phyloP scores from a whole-genome alignment of 2,797 vertebrate genomes.

The Sternarchorhynchus goeldii region DNA sequence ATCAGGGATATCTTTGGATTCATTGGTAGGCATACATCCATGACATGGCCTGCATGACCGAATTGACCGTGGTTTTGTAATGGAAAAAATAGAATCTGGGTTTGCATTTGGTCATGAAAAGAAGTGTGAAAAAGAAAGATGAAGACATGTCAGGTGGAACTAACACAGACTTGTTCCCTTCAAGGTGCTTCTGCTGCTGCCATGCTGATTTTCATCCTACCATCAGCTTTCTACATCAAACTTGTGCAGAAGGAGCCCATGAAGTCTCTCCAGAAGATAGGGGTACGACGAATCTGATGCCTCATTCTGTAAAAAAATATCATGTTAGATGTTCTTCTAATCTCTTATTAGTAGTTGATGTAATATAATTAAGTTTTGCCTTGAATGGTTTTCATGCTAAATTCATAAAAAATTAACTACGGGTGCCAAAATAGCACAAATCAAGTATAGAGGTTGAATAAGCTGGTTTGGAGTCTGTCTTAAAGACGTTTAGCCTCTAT shows the following conservation, averaged over 20 bases:
- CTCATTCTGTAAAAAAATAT: no score
- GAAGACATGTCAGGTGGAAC: not conserved
- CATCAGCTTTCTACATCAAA: constrained; percentile 96
- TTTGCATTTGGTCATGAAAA: not conserved
- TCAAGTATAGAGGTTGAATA: no score
- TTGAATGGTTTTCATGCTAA: no score
- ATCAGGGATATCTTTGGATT: constrained; percentile 97
- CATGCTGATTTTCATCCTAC: constrained; percentile 98
- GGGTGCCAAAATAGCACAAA: no score
- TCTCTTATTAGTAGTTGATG: no score
- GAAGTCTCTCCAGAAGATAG: constrained; percentile 94
- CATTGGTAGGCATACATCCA: constrained; percentile 79
- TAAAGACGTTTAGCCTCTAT: no score
- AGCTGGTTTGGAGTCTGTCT: no score
- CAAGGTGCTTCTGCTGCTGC: constrained; percentile 91
- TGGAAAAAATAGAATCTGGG: not conserved
- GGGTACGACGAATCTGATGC: constrained; percentile 77
- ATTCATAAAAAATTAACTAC: no score
- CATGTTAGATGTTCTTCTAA: no score
- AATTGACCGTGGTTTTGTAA: not conserved
- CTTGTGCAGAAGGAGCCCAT: constrained; percentile 94
- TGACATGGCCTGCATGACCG: not conserved
- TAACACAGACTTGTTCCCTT: not conserved
- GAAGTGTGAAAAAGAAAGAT: not conserved
- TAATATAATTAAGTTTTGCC: no score